A percentile compares a stretch with the other conserved stretches of the same genome.
Evolutionary conservation across 92 coral and sea anemone genomes (phyloP).

Genomic region (Isaurus tuberculatus): DNA sequence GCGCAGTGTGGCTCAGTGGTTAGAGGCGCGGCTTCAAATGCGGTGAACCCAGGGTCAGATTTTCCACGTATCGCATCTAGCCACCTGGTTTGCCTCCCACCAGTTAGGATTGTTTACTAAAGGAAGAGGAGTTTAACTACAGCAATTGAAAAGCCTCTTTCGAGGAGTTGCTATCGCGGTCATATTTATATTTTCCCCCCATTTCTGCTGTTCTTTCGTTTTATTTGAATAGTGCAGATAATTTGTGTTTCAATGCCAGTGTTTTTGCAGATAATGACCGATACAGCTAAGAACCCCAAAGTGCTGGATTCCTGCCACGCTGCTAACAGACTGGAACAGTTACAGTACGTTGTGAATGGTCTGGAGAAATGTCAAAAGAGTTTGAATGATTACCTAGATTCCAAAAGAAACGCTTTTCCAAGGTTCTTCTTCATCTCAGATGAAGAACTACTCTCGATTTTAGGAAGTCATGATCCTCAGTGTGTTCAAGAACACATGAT

Average conservation of each 20-base stretch:
- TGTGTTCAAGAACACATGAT: constrained; percentile 99
- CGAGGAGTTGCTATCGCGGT: too few species aligned
- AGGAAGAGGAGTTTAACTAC: too few species aligned
- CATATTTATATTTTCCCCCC: too few species aligned
- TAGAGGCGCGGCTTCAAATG: too few species aligned
- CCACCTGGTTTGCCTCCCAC: too few species aligned
- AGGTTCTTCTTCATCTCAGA: constrained; percentile 99
- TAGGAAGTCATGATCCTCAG: constrained; percentile 97
- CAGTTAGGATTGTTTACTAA: too few species aligned
- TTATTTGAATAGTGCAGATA: too few species aligned
- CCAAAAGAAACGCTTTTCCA: constrained; percentile 99
- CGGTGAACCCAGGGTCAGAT: too few species aligned
- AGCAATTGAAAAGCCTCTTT: too few species aligned
- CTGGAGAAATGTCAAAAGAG: constrained; percentile 99
- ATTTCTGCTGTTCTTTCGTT: not conserved
- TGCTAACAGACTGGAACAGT: constrained; percentile 91
- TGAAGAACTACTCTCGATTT: constrained; percentile 96
- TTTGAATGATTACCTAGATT: constrained; percentile 96
- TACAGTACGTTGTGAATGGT: constrained; percentile 91
- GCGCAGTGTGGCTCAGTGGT: too few species aligned
- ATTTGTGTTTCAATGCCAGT: not conserved
- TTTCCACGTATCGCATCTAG: too few species aligned
- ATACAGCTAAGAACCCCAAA: constrained; percentile 96
- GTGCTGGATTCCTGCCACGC: constrained; percentile 98
- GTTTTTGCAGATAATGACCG: constrained; percentile 85